Percentiles rank a stretch among this genome's conserved stretches.
phyloP scores from a whole-genome alignment of 2,888 invertebrate species.

The Drosophila greeni region DNA sequence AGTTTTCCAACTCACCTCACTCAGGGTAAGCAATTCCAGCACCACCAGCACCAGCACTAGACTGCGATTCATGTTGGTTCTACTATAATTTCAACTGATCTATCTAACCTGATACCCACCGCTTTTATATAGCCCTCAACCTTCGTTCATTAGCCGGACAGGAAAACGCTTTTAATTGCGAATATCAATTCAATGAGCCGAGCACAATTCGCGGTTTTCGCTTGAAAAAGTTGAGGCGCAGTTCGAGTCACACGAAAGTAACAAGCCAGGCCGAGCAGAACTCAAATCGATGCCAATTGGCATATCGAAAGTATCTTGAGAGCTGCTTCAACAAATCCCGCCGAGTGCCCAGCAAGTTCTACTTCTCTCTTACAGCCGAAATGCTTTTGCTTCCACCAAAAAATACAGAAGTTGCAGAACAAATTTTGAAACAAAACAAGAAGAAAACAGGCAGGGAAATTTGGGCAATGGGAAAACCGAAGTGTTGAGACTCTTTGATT shows the following conservation, averaged over 20 bases:
- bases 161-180: constrained; percentile 48
- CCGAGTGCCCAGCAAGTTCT: constrained; percentile 45
- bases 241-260: constrained; percentile 65
- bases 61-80: constrained; percentile 22
- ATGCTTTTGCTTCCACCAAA: constrained; percentile 23
- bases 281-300: constrained; percentile 56
- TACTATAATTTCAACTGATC: not conserved
- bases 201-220: constrained; percentile 35
- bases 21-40: constrained; percentile 10
- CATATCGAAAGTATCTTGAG: constrained; percentile 49
- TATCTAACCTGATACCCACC: not conserved
- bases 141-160: constrained; percentile 37
- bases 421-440: constrained; percentile 40
- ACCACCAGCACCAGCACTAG: constrained; percentile 26
- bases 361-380: constrained; percentile 34
- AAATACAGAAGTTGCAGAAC: constrained; percentile 31
- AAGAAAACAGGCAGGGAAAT: constrained; percentile 6
- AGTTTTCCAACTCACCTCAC: constrained; percentile 35
- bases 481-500: not conserved
- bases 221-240: constrained; percentile 58
- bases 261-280: constrained; percentile 46
- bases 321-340: constrained; percentile 58
- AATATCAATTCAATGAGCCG: constrained; percentile 65
- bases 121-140: constrained; percentile 29
- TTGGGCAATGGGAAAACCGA: not conserved